Conservation (phyloP, 2,113 vertebrate genomes). For the Cheilinus undulatus region DNA sequence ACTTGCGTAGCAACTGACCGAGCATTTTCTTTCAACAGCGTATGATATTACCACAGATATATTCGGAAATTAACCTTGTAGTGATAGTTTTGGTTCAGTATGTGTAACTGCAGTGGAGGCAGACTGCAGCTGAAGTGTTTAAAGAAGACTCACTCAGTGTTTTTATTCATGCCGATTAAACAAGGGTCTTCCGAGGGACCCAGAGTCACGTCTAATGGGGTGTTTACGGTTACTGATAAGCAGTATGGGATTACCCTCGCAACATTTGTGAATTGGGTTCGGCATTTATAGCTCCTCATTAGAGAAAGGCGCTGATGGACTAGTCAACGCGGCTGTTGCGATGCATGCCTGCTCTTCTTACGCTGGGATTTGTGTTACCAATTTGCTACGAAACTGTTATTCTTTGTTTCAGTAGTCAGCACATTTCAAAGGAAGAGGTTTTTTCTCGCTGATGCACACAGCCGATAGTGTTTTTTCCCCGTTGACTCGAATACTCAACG, state of each 20-base stretch:
- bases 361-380: not conserved
- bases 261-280: slow-evolving; percentile 7
- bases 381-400: not conserved
- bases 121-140: not conserved
- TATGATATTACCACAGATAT: not conserved
- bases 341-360: not conserved
- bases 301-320: not conserved
- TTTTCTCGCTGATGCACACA: slow-evolving; percentile 1
- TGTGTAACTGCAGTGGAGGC: not conserved
- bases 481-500: slow-evolving; percentile 25
- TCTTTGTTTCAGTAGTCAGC: slow-evolving; percentile 9
- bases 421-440: not conserved
- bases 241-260: not conserved
- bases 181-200: not conserved
- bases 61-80: not conserved
- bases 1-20: no score
- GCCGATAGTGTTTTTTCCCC: not conserved
- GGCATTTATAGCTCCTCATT: not conserved
- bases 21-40: no score
- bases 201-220: not conserved
- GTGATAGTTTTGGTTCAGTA: not conserved
- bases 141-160: not conserved
- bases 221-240: slow-evolving; percentile 6
- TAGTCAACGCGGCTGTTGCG: not conserved
- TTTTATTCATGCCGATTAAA: not conserved